A percentile compares a stretch with the other conserved stretches of the same genome.
Evolutionary conservation across 1,140 invertebrate species (phyloP).

Genomic region (Sipha flava): DNA sequence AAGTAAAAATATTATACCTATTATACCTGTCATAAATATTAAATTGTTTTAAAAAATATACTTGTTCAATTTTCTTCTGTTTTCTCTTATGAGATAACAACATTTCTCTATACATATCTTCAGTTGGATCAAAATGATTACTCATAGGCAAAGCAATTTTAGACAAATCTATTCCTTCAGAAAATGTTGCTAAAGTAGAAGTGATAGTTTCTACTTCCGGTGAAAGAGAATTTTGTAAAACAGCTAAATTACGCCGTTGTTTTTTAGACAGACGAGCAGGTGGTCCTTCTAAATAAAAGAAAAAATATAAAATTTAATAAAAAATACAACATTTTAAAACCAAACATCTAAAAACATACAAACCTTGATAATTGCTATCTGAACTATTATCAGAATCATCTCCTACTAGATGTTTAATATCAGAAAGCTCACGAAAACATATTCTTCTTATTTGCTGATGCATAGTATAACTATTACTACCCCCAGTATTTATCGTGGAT

Average conservation of each 20-base stretch:
- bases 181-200: conserved; percentile 45
- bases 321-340: background rate
- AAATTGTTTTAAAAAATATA: no score
- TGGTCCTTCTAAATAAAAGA: no score
- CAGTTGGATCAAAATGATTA: no score
- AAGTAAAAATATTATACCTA: no score
- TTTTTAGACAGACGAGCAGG: conserved; percentile 47
- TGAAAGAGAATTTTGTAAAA: conserved; percentile 45
- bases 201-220: conserved; percentile 47
- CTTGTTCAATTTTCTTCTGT: no score
- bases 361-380: conserved; percentile 53
- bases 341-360: background rate
- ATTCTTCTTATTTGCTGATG: conserved; percentile 45
- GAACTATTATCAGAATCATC: conserved; percentile 57
- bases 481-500: background rate
- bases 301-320: background rate
- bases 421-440: conserved; percentile 50
- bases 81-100: conserved; percentile 57
- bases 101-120: conserved; percentile 59
- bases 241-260: conserved; percentile 45
- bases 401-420: conserved; percentile 52
- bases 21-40: no score
- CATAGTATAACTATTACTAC: conserved; percentile 41
- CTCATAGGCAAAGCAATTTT: conserved; percentile 43
- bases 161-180: conserved; percentile 45